Evolutionary conservation across 2,797 vertebrate species (phyloP), one percentile per base, ranked within the genome.

Genomic region (Crotalus adamanteus): DNA sequence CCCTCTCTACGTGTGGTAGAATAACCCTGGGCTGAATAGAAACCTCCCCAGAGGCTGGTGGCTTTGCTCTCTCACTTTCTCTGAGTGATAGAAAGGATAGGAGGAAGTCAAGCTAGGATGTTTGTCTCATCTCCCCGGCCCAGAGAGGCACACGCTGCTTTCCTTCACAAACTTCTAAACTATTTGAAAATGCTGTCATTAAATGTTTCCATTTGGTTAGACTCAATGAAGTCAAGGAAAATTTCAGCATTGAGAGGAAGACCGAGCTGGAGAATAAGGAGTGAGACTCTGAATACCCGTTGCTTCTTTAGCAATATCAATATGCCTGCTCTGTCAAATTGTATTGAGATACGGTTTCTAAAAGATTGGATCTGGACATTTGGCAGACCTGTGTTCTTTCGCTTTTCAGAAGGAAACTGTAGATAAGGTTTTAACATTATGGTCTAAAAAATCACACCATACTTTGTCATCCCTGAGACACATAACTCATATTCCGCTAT

Each of bases 261-360:
- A 55, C 0, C 0, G 25, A 25, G 14, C 14, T 60, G 69, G 56
- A 42, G 25, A 3, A 88, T 4, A 90, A 88, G 42, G 6, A 73
- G 42, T 20, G 28, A 90, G 4, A 2, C 6, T 6, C 20, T 93
- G 56, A 61, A 31, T 12, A 91, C 37, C 16, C 8, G 2, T 55
- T 87, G 47, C 13, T 16, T 91, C 56, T 56, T n/a, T 9, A 18
- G 47, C 20, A 47, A 4, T 25, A 18, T 3, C 6, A 12, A 25
- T 6, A 37, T 31, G 1, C 3, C 83, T 53, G 16, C 4, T 53
- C 20, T 73, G 12, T 16, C 31, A 47, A 28, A 83, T 90, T 90
- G 0, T 12, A 14, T 28, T 20, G 55, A 87, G 31, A 1, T 87
- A 6, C 6, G 47, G 8, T 4, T 16, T 55, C 7, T 42, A 3